Evolutionary conservation across 1,140 invertebrate species (phyloP).

Genomic region (Neocloeon triangulifer): DNA sequence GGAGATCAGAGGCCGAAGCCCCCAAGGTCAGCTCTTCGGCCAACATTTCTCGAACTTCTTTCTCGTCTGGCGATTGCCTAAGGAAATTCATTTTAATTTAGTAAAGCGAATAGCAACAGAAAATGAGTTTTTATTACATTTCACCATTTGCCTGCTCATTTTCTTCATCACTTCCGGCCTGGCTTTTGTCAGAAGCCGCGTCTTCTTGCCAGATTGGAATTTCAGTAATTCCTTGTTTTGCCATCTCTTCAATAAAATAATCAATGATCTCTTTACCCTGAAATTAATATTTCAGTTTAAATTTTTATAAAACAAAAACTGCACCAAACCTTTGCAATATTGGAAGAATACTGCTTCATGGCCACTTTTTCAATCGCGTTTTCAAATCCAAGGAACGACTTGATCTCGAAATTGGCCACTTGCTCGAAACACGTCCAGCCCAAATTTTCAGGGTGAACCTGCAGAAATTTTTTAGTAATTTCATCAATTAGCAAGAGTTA

Average conservation of each 20-base stretch:
- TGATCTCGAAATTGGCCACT: slow-evolving; percentile 78
- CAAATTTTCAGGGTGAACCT: slow-evolving; percentile 86
- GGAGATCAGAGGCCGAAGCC: not conserved
- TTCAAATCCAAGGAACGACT: slow-evolving; percentile 93
- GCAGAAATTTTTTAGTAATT: slow-evolving; percentile 11
- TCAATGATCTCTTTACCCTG: slow-evolving; percentile 92
- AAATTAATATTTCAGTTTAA: slow-evolving; percentile 9
- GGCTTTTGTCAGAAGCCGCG: slow-evolving; percentile 18
- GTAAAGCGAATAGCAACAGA: slow-evolving; percentile 12
- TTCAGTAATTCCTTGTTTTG: slow-evolving; percentile 54
- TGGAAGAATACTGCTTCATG: slow-evolving; percentile 89
- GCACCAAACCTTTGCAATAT: slow-evolving; percentile 58
- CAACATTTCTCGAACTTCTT: too few species aligned
- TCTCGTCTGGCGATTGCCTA: not conserved
- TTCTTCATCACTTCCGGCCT: slow-evolving; percentile 11
- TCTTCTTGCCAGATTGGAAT: slow-evolving; percentile 20
- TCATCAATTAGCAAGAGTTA: slow-evolving; percentile 4
- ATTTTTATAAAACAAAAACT: slow-evolving; percentile 4
- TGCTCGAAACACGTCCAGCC: slow-evolving; percentile 97
- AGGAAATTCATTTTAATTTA: not conserved
- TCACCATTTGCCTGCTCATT: slow-evolving; percentile 13
- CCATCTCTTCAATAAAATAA: slow-evolving; percentile 63
- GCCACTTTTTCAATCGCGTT: slow-evolving; percentile 87
- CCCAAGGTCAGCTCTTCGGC: slow-evolving; percentile 1
- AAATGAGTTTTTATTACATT: slow-evolving; percentile 15